Percentiles rank a stretch among this genome's conserved stretches.
phyloP scores from a whole-genome alignment of 2,797 vertebrate species.

The Ceyx erithaca region DNA sequence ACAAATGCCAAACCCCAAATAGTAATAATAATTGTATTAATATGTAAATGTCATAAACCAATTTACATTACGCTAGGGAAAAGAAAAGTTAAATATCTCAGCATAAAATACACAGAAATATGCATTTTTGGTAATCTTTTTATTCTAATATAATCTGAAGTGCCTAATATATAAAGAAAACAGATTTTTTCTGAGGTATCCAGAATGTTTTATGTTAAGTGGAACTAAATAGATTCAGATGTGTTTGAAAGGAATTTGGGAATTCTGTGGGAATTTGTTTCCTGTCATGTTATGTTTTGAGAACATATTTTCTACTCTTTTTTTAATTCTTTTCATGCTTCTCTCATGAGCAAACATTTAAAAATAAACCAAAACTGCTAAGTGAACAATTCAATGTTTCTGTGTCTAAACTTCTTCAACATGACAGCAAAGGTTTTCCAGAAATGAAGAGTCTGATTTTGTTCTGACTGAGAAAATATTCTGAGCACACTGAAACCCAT shows the following conservation, averaged over 20 bases:
- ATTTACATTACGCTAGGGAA: neutral
- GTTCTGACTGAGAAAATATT: neutral
- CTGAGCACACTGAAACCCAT: neutral
- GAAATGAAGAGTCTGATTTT: neutral
- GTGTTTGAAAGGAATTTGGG: neutral
- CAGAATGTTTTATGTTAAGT: neutral
- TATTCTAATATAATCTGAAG: neutral
- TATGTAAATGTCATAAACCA: neutral
- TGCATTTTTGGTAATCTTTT: neutral
- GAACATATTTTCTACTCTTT: neutral
- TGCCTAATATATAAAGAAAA: neutral
- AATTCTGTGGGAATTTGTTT: neutral
- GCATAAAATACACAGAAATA: neutral
- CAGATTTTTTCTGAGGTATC: neutral
- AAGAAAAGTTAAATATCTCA: neutral
- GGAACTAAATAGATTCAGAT: neutral
- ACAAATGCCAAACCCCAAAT: neutral
- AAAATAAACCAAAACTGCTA: neutral
- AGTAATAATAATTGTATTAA: neutral
- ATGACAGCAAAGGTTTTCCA: neutral
- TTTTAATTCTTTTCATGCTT: neutral
- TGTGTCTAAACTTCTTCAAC: neutral
- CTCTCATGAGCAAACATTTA: neutral
- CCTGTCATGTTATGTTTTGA: neutral
- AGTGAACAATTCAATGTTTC: accelerated